Conservation (phyloP, 2,797 vertebrate species). For the Microtus obscurus region DNA sequence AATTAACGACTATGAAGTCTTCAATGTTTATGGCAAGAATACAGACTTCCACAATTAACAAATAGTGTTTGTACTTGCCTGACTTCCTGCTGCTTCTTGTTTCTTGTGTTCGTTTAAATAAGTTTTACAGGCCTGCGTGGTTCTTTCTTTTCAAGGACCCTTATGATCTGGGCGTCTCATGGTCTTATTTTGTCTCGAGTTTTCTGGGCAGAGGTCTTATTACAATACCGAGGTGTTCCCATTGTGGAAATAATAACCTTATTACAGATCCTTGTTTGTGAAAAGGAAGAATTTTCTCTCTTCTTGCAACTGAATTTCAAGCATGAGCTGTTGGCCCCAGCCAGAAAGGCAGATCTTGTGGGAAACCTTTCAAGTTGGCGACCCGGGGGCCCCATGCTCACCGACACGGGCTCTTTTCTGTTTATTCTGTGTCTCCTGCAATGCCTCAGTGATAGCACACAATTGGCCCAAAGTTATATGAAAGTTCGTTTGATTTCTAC, state of each 20-base stretch:
- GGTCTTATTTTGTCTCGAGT: slow-evolving; percentile 54
- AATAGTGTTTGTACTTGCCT: slow-evolving; percentile 35
- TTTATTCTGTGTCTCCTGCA: not conserved
- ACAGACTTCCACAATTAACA: slow-evolving; percentile 46
- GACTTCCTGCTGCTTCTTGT: slow-evolving; percentile 14
- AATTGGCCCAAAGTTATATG: slow-evolving; percentile 62
- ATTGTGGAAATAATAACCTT: slow-evolving; percentile 56
- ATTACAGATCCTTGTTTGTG: slow-evolving; percentile 46
- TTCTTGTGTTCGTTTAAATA: not conserved
- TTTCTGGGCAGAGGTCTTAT: slow-evolving; percentile 66
- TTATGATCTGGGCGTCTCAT: slow-evolving; percentile 1
- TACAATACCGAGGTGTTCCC: slow-evolving; percentile 55
- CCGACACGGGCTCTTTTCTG: not conserved
- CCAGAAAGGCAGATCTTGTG: not conserved
- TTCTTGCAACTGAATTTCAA: not conserved
- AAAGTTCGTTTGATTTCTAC: slow-evolving; percentile 72
- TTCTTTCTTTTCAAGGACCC: slow-evolving; percentile 63
- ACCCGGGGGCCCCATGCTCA: not conserved
- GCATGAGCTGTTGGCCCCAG: not conserved
- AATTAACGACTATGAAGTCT: slow-evolving; percentile 10
- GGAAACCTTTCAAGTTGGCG: not conserved
- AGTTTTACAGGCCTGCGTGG: not conserved
- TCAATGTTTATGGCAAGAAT: slow-evolving; percentile 8
- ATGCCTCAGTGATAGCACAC: slow-evolving; percentile 25
- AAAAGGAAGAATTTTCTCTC: slow-evolving; percentile 64